Conservation (phyloP, 2,113 vertebrate species). For the Oncorhynchus masou region DNA sequence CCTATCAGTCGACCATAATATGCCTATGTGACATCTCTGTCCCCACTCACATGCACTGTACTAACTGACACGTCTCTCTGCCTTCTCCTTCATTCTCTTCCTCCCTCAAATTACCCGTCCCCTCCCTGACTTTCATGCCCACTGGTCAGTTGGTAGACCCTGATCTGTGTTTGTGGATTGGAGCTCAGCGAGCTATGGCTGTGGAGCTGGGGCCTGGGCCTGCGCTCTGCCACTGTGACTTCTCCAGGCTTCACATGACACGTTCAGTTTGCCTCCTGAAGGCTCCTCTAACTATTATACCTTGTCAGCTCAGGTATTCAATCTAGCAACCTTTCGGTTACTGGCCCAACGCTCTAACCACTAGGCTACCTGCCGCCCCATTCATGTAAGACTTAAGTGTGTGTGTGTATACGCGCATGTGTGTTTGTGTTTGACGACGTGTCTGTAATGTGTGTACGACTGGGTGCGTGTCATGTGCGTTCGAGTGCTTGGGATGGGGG, state of each 20-base stretch:
- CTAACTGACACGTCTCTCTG: no score
- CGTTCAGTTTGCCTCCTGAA: constrained; percentile 57
- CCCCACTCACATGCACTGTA: no score
- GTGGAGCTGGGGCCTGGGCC: neutral
- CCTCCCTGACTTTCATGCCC: neutral
- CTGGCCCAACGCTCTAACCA: constrained; percentile 15
- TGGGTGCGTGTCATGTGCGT: no score
- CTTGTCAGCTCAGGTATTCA: no score
- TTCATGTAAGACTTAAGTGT: neutral
- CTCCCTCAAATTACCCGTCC: neutral
- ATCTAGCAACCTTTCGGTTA: constrained; percentile 38
- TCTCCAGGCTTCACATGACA: constrained; percentile 58
- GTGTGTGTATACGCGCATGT: neutral
- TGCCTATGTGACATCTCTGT: no score
- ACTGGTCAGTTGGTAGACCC: neutral
- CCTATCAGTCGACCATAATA: no score
- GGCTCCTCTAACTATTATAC: constrained; percentile 56
- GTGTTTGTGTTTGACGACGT: neutral
- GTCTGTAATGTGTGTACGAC: neutral
- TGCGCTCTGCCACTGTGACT: constrained; percentile 25
- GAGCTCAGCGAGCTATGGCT: neutral
- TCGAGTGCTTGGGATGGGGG: neutral
- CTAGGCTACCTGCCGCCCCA: neutral
- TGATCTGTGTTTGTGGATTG: neutral
- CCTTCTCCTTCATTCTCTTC: neutral